phyloP scores from a whole-genome alignment of 2,113 vertebrate genomes.

The Nicator chloris region DNA sequence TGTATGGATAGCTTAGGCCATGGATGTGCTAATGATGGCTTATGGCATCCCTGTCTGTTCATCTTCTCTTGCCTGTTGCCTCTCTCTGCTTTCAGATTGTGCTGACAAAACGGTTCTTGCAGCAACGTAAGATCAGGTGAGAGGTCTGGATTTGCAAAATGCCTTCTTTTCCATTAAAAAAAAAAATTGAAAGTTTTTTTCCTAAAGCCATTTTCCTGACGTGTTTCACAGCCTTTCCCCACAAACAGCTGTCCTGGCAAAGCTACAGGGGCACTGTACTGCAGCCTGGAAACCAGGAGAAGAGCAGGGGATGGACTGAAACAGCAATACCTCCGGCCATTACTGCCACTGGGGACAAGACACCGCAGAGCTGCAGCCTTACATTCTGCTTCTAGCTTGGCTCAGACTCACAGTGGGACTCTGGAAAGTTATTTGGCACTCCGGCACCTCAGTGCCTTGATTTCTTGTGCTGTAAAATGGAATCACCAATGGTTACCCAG shows the following conservation, averaged over 20 bases:
- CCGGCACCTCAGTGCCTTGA: neutral
- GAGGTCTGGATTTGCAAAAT: neutral
- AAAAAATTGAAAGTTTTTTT: neutral
- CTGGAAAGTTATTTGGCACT: slow-evolving; percentile 10
- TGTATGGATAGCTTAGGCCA: neutral
- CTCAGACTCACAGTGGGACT: neutral
- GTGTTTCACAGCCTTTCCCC: neutral
- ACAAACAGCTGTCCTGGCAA: neutral
- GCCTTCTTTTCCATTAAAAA: neutral
- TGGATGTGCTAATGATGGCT: neutral
- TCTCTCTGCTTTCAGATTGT: neutral
- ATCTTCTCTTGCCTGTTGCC: neutral
- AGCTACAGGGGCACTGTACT: neutral
- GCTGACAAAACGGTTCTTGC: neutral
- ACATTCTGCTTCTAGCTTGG: neutral
- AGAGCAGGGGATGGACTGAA: neutral
- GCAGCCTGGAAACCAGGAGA: neutral
- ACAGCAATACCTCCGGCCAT: neutral
- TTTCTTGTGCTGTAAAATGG: neutral
- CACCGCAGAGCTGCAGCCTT: neutral
- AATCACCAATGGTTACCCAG: neutral
- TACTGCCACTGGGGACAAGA: neutral
- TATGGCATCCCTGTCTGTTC: neutral
- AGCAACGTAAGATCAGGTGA: neutral
- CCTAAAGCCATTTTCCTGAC: neutral